phyloP scores from a whole-genome alignment of 2,888 invertebrate genomes.

The Hymenopus coronatus region DNA sequence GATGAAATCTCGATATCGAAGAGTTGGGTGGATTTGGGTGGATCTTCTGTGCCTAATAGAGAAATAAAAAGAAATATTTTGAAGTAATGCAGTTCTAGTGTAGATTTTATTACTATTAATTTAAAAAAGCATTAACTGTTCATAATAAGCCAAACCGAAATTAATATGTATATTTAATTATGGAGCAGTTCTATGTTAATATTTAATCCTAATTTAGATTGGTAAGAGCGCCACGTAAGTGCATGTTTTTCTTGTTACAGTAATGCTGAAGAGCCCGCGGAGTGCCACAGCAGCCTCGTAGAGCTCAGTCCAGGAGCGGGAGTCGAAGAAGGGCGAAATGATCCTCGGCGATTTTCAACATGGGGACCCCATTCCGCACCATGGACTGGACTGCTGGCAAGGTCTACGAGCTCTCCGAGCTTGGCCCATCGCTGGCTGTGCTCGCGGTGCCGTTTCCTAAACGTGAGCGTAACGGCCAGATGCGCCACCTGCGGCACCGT shows the following conservation, averaged over 20 bases:
- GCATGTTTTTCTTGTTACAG: not conserved
- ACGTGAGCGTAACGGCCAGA: slow-evolving; percentile 39
- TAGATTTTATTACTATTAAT: no score
- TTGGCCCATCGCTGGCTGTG: slow-evolving; percentile 45
- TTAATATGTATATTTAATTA: no score
- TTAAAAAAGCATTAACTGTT: no score
- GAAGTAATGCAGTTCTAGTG: no score
- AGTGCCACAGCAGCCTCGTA: slow-evolving; percentile 28
- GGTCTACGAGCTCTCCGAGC: slow-evolving; percentile 37
- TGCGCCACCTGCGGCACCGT: slow-evolving; percentile 38
- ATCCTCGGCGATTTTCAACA: slow-evolving; percentile 25
- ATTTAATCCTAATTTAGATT: no score
- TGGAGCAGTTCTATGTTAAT: no score
- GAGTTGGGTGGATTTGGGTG: no score
- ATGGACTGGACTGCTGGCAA: slow-evolving; percentile 12
- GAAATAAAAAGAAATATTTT: no score
- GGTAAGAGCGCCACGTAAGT: not conserved
- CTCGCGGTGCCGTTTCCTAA: slow-evolving; percentile 41
- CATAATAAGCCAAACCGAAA: no score
- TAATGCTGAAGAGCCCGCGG: not conserved
- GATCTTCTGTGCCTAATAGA: no score
- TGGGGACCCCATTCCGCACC: slow-evolving; percentile 17
- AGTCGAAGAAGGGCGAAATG: not conserved
- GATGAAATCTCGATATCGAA: no score
- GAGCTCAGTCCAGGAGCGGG: slow-evolving; percentile 21